Evolutionary conservation across 2,797 vertebrate species (phyloP).

Genomic region (Danio albolineatus): DNA sequence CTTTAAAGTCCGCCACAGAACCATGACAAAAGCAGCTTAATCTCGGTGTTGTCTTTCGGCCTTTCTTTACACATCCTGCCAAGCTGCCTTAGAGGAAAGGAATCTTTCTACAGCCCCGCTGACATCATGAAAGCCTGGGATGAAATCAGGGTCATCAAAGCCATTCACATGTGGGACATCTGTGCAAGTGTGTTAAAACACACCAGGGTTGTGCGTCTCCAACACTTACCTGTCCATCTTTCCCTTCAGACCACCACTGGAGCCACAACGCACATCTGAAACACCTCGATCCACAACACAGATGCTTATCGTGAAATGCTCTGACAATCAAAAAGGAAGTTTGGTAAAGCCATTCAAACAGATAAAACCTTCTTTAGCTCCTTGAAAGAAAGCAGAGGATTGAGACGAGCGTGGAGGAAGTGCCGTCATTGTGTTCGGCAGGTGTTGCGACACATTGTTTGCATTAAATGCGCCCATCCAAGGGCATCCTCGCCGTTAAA

Average conservation of each 20-base stretch:
- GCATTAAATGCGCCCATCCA: constrained; percentile 48
- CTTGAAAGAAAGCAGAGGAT: constrained; percentile 53
- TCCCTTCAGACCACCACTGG: constrained; percentile 56
- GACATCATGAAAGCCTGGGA: constrained; percentile 72
- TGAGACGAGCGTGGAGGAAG: constrained; percentile 18
- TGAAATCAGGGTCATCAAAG: constrained; percentile 72
- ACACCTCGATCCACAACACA: constrained; percentile 25
- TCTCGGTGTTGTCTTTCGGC: constrained; percentile 85
- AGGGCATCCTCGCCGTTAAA: constrained; percentile 52
- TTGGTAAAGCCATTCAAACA: constrained; percentile 28
- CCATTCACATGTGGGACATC: constrained; percentile 69
- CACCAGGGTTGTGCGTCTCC: constrained; percentile 49
- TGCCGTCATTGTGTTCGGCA: constrained; percentile 38
- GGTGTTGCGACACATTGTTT: constrained; percentile 57
- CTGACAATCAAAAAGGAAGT: constrained; percentile 32
- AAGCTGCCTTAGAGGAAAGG: constrained; percentile 75
- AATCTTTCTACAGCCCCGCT: constrained; percentile 75
- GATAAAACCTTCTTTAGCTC: constrained; percentile 28
- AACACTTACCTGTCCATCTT: constrained; percentile 67
- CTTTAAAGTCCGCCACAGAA: constrained; percentile 85
- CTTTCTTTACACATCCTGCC: constrained; percentile 82
- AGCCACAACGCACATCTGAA: constrained; percentile 1
- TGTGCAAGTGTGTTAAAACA: constrained; percentile 51
- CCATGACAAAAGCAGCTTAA: constrained; percentile 89
- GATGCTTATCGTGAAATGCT: constrained; percentile 24